Conservation (phyloP, 2,113 vertebrate species). For the Zosterops japonicus region DNA sequence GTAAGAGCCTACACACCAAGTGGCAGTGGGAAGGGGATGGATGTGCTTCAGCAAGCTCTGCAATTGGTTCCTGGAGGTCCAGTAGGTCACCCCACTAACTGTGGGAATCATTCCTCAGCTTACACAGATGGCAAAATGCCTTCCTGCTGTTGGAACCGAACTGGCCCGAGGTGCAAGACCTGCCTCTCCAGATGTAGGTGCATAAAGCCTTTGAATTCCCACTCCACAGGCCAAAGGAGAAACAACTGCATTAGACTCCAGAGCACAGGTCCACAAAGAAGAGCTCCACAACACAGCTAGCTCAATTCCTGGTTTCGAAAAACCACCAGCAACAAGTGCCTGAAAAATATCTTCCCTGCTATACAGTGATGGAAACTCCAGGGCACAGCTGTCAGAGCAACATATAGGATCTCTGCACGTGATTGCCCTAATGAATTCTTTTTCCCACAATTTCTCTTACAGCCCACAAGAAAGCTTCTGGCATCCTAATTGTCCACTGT, state of each 20-base stretch:
- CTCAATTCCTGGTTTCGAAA: not conserved
- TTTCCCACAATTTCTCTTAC: not conserved
- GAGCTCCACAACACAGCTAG: not conserved
- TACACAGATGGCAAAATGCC: not conserved
- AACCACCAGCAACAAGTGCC: not conserved
- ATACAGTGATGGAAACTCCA: not conserved
- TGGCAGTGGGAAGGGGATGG: accelerated
- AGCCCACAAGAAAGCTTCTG: not conserved
- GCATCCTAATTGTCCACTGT: accelerated
- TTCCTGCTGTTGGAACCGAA: not conserved
- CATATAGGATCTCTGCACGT: not conserved
- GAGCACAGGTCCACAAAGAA: not conserved
- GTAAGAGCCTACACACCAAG: not conserved
- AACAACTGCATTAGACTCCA: not conserved
- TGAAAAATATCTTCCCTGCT: not conserved
- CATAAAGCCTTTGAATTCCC: not conserved
- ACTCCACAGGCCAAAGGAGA: accelerated
- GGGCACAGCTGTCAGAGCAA: not conserved
- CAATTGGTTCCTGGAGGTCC: accelerated
- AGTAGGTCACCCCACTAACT: accelerated
- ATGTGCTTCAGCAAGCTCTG: not conserved
- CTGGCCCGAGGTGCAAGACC: not conserved
- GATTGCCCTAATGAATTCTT: not conserved
- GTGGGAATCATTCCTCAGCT: not conserved
- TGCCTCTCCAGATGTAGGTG: accelerated